Evolutionary conservation across 2,888 invertebrate genomes (phyloP), one percentile per base, ranked within the genome.

Genomic region (Ochropacha duplaris): DNA sequence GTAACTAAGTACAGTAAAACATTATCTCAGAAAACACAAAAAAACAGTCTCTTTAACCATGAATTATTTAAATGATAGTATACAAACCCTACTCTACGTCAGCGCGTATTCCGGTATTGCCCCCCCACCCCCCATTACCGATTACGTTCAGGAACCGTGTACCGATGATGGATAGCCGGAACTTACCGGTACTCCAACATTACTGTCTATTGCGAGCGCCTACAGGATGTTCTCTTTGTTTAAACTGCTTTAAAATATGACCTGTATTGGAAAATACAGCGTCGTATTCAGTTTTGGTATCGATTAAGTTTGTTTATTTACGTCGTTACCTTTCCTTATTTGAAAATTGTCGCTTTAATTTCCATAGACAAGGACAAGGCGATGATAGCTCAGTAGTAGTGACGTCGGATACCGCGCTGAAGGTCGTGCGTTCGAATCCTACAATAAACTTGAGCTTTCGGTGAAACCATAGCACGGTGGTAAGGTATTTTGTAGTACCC

Each of bases 111-210:
- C 71, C 52, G 64, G 63, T 68, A 68, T 68, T 61, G 60, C 54
- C 54, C 61, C 57, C 50, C 56, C 55, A 57, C 60, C 55, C 66
- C 68, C 69, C 67, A 68, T 69, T 63, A 67, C 69, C 78, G 84
- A 83, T 86, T 86, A 82, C 78, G 70, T 74, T 76, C 86, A 83
- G 84, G 85, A 86, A 85, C 82, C 69, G 68, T 68, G 72, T 72
- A 70, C 68, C 70, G 69, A 83, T 87, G 87, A 88, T 87, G 85
- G 84, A 88, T 86, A 79, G 73, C 87, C 86, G 87, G 86, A 84
- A 69, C 58, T 60, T 59, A 60, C 63, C 65, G 66, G 57, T 60
- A 58, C 61, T 61, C 58, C 58, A 58, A 60, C 58, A 66, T 68
- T 64, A 65, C 60, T 68, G 62, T 65, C 64, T 65, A 60, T 64